A percentile compares a stretch with the other conserved stretches of the same genome.
Evolutionary conservation across 2,888 invertebrate species (phyloP).

Genomic region (Limnephilus auricula): DNA sequence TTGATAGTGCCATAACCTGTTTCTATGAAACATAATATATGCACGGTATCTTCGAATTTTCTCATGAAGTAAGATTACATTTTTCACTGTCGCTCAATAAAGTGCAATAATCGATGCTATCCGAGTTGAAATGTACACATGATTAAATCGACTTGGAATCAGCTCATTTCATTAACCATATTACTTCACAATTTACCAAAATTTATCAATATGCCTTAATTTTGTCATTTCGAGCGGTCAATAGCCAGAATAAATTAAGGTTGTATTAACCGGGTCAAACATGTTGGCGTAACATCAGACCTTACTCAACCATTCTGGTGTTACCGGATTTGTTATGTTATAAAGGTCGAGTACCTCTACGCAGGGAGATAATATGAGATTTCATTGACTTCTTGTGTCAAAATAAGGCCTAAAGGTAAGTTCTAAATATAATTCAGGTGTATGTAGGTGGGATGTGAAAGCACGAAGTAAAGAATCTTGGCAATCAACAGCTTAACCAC

Average conservation of each 20-base stretch:
- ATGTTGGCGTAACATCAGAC: background rate
- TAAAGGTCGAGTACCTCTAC: background rate
- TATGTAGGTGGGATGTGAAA: background rate
- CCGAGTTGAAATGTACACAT: background rate
- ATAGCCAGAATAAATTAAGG: background rate
- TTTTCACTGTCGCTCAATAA: background rate
- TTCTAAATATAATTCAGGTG: no score
- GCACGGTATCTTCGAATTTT: background rate
- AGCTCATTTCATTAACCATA: background rate
- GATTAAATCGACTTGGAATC: background rate
- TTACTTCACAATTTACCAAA: background rate
- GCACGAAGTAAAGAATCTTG: no score
- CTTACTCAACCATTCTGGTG: background rate
- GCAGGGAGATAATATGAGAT: background rate
- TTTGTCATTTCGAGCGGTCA: background rate
- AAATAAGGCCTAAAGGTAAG: background rate
- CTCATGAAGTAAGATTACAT: background rate
- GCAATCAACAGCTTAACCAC: no score
- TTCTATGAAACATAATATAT: no score
- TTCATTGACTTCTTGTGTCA: background rate
- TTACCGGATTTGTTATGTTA: background rate
- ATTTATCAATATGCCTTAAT: background rate
- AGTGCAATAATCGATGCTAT: background rate
- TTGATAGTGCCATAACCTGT: no score
- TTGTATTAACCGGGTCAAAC: background rate